Base-by-base conservation (phyloP, 2,113 vertebrate species). In the Corvus hawaiiensis region DNA sequence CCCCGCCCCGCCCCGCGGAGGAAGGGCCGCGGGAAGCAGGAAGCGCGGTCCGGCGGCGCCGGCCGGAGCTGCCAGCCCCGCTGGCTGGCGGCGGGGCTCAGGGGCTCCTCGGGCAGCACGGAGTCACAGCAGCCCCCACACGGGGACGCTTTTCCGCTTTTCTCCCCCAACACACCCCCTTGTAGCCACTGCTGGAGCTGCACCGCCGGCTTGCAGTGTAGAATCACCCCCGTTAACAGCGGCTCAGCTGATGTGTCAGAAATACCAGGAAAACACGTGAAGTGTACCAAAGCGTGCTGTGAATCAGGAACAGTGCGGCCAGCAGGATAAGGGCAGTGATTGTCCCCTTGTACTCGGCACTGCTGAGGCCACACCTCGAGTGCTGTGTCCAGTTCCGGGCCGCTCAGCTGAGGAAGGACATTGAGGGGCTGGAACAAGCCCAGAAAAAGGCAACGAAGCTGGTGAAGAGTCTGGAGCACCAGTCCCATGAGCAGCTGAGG, bases 71-170 rank as follows among this genome's bases (percentile, higher is more conserved):
- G 28, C 69, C 71, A 14, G 18, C 27, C 35, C 7, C 3, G 20
- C n/a, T 7, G 2, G 13, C 1, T 1, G 30, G 4, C 27, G 9
- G 13, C 7, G 14, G 11, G 6, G 2, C 4, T 1, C 67, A 1
- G 4, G 1, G 27, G 19, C 4, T 1, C 10, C 13, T 17, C 1
- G 16, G 56, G 24, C 6, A 7, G 12, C 35, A 7, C 3, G 35
- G 21, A 14, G 10, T 1, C 9, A 3, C 43, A 1, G 44, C 44
- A 6, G 12, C 14, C 16, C 24, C n/a, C 28, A 32, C 14, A 4
- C 3, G 11, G 37, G 9, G 13, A 8, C 8, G 51, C 58, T 13
- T 13, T 13, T 23, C 30, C 8, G 51, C 58, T 13, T 13, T 11
- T 20, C 30, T 20, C 11, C 54, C 20, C 4, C 48, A 33, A 0